These are phyloP conservation scores for Caenorhabditis briggsae DNA, from an alignment of 1,140 invertebrate genomes.

Conservation along the genomic window DNA sequence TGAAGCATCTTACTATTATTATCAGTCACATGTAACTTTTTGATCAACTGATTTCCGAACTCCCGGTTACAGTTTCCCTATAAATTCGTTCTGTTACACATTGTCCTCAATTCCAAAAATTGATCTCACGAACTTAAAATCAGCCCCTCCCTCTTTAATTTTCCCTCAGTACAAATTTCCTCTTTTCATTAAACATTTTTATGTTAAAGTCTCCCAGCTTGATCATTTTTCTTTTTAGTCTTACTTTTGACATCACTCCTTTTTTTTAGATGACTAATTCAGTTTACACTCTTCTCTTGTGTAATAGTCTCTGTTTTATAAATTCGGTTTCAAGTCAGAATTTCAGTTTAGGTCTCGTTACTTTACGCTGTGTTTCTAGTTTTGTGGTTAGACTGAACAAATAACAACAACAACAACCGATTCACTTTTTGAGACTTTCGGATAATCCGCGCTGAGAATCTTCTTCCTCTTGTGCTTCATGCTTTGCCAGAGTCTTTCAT, in stretches of 20 bases:
- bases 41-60: not conserved
- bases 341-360: not conserved
- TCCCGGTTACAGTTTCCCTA: too few species aligned
- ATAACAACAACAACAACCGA: not conserved
- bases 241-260: slow-evolving; percentile 51
- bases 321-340: slow-evolving; percentile 5
- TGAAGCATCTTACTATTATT: too few species aligned
- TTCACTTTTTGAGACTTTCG: not conserved
- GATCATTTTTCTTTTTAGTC: not conserved
- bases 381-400: not conserved
- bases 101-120: not conserved
- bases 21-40: not conserved
- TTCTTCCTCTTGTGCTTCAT: not conserved
- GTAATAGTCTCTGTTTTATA: not conserved
- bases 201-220: slow-evolving; percentile 3
- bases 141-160: not conserved
- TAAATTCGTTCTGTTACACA: not conserved
- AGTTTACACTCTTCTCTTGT: slow-evolving; percentile 14
- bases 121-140: slow-evolving; percentile 1
- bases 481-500: not conserved
- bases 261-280: slow-evolving; percentile 17
- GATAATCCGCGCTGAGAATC: not conserved
- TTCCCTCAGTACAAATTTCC: too few species aligned
- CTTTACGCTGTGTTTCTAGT: not conserved
- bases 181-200: slow-evolving; percentile 3